Evolutionary conservation across 2,113 vertebrate species (phyloP), one percentile per base, ranked within the genome.

Genomic region (Halichoerus grypus): DNA sequence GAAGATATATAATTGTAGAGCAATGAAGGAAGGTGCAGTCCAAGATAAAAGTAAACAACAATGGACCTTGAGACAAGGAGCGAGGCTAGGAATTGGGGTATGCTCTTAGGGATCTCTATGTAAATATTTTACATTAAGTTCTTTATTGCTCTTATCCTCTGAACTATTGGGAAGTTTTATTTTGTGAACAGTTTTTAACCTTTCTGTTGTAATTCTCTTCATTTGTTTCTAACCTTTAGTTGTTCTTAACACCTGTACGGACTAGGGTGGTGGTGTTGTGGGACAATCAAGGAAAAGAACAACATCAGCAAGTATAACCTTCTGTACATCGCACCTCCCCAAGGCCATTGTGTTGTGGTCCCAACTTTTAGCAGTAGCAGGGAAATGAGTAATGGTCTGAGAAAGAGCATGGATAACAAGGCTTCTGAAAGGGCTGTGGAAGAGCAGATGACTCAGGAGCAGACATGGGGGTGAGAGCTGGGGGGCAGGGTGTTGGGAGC

Each of bases 71-170:
- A 77, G 22, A 74, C 39, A 67, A 53, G 12, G 19, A 93, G 46
- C 18, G 46, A 65, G 22, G 6, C 28, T 57, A 51, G 72, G n/a
- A 96, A 63, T 72, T 0, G 1, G 42, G 46, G 8, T 91, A 18
- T 82, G 18, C 39, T 90, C 82, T 69, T 82, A 84, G 49, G 61
- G 39, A 72, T 91, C 46, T 65, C 33, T 63, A 9, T 81, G 22
- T 69, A 79, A 93, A 49, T 61, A 77, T 77, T 77, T 49, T 31
- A 77, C 42, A 12, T n/a, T 72, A 46, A 49, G 33, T 26, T 59
- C 49, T 88, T 86, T n/a, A 4, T 89, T 95, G 10, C 26, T 88
- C 13, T 42, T 42, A 74, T 91, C 46, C 33, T 90, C 76, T 71
- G 26, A 94, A 39, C 61, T 61, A 31, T 19, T 83, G 15, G 19